Evolutionary conservation across 1,140 invertebrate genomes (phyloP).

Genomic region (Asbolus verrucosus): DNA sequence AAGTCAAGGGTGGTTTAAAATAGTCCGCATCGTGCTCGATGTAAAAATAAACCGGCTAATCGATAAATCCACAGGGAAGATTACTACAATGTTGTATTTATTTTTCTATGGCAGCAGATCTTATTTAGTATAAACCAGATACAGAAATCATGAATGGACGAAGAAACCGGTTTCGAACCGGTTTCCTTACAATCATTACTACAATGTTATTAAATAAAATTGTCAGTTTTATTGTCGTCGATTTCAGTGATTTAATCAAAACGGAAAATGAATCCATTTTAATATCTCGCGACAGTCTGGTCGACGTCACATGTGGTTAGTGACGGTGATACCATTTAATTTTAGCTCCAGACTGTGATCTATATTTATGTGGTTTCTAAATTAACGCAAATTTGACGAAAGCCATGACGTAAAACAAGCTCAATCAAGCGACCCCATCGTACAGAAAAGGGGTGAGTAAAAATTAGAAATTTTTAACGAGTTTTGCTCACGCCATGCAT

Average conservation of each 20-base stretch:
- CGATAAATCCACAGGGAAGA: slow-evolving; percentile 4
- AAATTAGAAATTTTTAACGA: not conserved
- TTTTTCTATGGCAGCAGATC: slow-evolving; percentile 15
- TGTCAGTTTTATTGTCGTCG: slow-evolving; percentile 18
- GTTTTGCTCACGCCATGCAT: not conserved
- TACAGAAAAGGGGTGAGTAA: too few relatives aligned
- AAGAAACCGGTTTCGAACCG: slow-evolving; percentile 19
- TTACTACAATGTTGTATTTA: not conserved
- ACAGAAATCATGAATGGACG: slow-evolving; percentile 22
- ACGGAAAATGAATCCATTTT: slow-evolving; percentile 10
- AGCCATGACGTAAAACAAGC: not conserved
- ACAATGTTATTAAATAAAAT: slow-evolving; percentile 14
- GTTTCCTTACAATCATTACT: slow-evolving; percentile 25
- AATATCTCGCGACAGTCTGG: not conserved
- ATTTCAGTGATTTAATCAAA: slow-evolving; percentile 26
- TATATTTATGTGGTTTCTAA: slow-evolving; percentile 8
- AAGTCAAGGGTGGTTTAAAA: slow-evolving; percentile 18
- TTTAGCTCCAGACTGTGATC: slow-evolving; percentile 8
- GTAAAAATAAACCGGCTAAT: slow-evolving; percentile 18
- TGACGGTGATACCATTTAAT: slow-evolving; percentile 21
- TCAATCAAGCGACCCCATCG: not conserved
- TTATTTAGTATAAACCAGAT: slow-evolving; percentile 13
- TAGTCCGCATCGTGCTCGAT: slow-evolving; percentile 6
- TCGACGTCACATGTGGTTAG: slow-evolving; percentile 3
- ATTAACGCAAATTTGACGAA: slow-evolving; percentile 27